Evolutionary conservation across 2,888 invertebrate species (phyloP).

Genomic region (Vandiemenella viatica): DNA sequence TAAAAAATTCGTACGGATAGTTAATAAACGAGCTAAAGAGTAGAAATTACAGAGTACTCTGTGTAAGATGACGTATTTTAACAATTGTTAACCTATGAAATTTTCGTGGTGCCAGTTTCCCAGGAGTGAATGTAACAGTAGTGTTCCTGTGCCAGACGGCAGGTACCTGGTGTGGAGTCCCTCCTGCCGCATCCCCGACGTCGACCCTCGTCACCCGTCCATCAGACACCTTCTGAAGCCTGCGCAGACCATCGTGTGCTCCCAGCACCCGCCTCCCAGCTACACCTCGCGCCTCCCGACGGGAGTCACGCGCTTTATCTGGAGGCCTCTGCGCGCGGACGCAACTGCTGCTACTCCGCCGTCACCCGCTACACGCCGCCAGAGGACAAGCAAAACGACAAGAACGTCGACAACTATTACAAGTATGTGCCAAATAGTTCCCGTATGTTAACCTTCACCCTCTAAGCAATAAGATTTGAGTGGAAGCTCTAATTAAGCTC

Average conservation of each 20-base stretch:
- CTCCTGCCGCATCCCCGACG: constrained; percentile 44
- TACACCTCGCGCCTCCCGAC: constrained; percentile 17
- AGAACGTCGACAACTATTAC: constrained; percentile 8
- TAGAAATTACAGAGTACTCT: no score
- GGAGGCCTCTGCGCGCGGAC: constrained; percentile 16
- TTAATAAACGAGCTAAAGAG: no score
- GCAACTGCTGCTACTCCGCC: constrained; percentile 24
- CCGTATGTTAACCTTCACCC: background rate
- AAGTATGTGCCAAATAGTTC: constrained; percentile 10
- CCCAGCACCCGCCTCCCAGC: constrained; percentile 25
- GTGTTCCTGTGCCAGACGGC: background rate
- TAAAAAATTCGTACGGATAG: no score
- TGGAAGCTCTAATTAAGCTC: no score
- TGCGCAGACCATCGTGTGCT: constrained; percentile 37
- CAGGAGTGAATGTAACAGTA: no score
- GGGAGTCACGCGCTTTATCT: constrained; percentile 24
- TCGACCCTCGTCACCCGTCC: constrained; percentile 35
- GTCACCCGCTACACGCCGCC: constrained; percentile 21
- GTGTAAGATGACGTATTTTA: no score
- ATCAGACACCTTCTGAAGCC: constrained; percentile 37
- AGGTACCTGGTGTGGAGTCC: constrained; percentile 40
- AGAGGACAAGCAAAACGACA: background rate
- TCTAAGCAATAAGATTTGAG: no score
- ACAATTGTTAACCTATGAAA: no score
- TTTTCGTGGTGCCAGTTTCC: no score